These are phyloP conservation scores for Trissonchulus sp. DNA, from an alignment of 2,888 invertebrate species.

Conservation along the genomic window DNA sequence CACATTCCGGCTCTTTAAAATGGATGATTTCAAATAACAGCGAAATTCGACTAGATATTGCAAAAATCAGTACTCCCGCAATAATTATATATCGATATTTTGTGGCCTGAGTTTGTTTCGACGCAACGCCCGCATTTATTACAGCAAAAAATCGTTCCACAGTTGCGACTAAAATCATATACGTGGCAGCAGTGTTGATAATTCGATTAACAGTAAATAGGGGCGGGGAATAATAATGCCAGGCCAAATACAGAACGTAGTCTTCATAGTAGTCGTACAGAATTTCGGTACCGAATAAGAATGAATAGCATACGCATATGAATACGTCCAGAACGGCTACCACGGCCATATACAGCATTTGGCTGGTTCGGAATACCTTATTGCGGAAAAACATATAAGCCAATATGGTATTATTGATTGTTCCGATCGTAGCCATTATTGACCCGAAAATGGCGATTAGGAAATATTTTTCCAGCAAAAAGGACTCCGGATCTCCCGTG, in stretches of 20 bases:
- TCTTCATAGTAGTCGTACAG: conserved; percentile 20
- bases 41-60: background rate
- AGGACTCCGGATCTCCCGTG: background rate
- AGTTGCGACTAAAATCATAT: conserved; percentile 16
- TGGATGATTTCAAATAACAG: background rate
- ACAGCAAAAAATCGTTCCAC: conserved; percentile 22
- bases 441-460: conserved; percentile 45
- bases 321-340: conserved; percentile 45
- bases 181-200: conserved; percentile 7
- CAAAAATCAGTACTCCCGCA: background rate
- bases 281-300: conserved; percentile 13
- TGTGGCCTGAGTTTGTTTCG: background rate
- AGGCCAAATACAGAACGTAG: conserved; percentile 12
- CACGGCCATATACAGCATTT: conserved; percentile 45
- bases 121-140: background rate
- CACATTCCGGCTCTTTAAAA: background rate
- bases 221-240: background rate
- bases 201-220: conserved; percentile 14
- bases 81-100: background rate
- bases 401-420: conserved; percentile 46
- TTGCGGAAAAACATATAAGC: conserved; percentile 42
- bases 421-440: conserved; percentile 41
- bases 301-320: conserved; percentile 41
- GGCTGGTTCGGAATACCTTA: conserved; percentile 42
- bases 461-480: conserved; percentile 28